Evolutionary conservation across 1,140 invertebrate species (phyloP).

Genomic region (Matsumurasca onukii): DNA sequence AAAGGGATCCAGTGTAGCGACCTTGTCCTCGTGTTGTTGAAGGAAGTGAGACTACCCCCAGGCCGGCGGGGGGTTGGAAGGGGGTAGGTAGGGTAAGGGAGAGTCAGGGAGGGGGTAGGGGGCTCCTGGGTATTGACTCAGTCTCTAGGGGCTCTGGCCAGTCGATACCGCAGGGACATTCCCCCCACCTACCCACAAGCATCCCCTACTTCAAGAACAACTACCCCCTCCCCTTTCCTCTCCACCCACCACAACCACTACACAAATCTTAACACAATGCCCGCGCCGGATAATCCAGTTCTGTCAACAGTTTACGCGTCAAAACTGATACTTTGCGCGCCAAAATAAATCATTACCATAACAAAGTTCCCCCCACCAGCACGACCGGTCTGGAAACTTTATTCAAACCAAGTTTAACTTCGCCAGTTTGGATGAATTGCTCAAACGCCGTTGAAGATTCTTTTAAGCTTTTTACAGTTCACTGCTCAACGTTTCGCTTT

Average conservation of each 20-base stretch:
- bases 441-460: conserved; percentile 10
- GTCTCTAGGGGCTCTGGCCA: conserved; percentile 46
- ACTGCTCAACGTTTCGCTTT: too few relatives aligned
- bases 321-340: not conserved
- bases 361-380: not conserved
- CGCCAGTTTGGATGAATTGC: conserved; percentile 4
- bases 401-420: conserved; percentile 22
- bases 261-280: conserved; percentile 29
- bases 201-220: too few relatives aligned
- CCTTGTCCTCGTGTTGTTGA: not conserved
- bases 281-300: conserved; percentile 5
- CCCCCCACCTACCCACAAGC: conserved; percentile 37
- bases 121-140: conserved; percentile 48
- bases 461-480: conserved; percentile 14
- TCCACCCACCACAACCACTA: conserved; percentile 36
- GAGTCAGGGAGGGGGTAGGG: conserved; percentile 1
- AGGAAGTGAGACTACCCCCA: conserved; percentile 14
- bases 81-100: not conserved
- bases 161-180: conserved; percentile 50
- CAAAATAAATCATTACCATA: conserved; percentile 26
- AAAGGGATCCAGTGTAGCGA: not conserved
- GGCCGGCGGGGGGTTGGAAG: not conserved
- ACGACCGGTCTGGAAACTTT: conserved; percentile 3
- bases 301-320: not conserved
- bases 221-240: too few relatives aligned